phyloP scores from a whole-genome alignment of 2,888 invertebrate species.

The Fragum whitleyi region DNA sequence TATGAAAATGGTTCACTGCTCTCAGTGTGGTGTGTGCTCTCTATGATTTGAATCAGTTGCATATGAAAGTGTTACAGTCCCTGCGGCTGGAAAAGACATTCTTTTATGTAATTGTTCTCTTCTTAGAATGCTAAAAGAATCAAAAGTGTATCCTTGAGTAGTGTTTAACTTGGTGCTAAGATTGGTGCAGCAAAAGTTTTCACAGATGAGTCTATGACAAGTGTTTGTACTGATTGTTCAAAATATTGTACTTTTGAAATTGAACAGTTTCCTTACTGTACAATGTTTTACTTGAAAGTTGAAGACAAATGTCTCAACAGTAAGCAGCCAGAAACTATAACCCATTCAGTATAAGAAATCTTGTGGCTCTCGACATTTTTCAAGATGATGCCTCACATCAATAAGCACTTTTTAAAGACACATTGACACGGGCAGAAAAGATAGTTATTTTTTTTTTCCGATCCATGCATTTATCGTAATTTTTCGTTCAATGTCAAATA shows the following conservation, averaged over 20 bases:
- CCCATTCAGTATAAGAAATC: neutral
- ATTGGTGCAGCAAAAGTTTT: neutral
- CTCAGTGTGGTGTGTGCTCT: neutral
- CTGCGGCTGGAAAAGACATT: neutral
- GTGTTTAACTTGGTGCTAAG: neutral
- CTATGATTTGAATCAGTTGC: neutral
- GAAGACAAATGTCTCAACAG: neutral
- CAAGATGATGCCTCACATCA: neutral
- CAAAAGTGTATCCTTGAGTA: neutral
- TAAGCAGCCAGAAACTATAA: neutral
- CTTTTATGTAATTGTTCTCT: neutral
- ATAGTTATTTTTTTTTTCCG: neutral
- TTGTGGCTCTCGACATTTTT: neutral
- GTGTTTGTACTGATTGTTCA: neutral
- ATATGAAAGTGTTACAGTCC: neutral
- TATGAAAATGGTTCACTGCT: conserved; percentile 2
- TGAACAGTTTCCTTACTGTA: neutral
- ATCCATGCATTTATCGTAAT: neutral
- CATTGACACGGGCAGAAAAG: neutral
- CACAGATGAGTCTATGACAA: neutral
- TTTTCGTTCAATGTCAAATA: neutral
- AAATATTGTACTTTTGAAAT: neutral
- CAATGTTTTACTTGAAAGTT: neutral
- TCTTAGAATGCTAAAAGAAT: neutral
- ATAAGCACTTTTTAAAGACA: neutral